Percentiles rank a stretch among this genome's conserved stretches.
Evolutionary conservation across 2,797 vertebrate genomes (phyloP).

Genomic region (Oryzias sinensis): DNA sequence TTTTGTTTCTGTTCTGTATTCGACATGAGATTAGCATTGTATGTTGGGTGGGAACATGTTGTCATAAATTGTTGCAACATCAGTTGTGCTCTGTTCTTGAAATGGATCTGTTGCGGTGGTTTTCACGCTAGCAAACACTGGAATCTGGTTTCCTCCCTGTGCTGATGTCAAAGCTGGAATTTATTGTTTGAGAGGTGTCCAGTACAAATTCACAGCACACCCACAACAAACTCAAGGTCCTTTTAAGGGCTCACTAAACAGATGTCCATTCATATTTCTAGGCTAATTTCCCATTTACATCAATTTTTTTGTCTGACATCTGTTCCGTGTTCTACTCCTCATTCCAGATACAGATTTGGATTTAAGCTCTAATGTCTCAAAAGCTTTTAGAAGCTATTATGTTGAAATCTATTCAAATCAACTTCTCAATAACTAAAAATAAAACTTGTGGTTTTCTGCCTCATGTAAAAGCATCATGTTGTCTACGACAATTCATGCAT

Average conservation of each 20-base stretch:
- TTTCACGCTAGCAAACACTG: conserved; percentile 25
- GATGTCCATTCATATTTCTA: conserved; percentile 35
- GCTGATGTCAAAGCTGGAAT: conserved; percentile 35
- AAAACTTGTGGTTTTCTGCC: too few species aligned
- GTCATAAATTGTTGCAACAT: conserved; percentile 53
- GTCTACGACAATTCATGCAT: too few species aligned
- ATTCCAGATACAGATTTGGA: too few species aligned
- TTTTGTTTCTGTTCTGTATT: too few species aligned
- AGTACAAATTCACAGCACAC: conserved; percentile 38
- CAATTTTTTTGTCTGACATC: too few species aligned
- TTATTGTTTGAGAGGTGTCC: conserved; percentile 41
- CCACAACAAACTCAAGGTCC: conserved; percentile 33
- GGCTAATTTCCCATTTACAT: conserved; percentile 18
- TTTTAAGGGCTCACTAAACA: conserved; percentile 21
- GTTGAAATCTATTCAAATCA: too few species aligned
- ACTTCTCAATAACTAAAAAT: too few species aligned
- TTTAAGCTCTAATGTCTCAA: too few species aligned
- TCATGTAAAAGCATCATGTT: too few species aligned
- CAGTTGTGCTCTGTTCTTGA: neutral
- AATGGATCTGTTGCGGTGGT: neutral
- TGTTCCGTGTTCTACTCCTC: too few species aligned
- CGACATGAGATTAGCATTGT: too few species aligned
- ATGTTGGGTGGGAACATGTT: conserved; percentile 4
- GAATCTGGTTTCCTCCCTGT: conserved; percentile 14
- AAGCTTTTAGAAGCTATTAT: too few species aligned